phyloP scores from a whole-genome alignment of 2,888 invertebrate species.

The Melanophora roralis region DNA sequence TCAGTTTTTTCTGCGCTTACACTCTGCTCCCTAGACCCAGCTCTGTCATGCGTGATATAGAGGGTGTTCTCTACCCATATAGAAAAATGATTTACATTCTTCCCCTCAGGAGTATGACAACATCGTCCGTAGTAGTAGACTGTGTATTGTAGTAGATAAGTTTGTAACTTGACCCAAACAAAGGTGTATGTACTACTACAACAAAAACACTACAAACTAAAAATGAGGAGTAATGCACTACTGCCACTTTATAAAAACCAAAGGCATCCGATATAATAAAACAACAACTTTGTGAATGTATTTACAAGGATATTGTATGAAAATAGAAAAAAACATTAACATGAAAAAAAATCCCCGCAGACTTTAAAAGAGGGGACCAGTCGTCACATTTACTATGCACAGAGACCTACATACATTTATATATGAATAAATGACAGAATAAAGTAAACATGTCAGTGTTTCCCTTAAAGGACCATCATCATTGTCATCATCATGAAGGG shows the following conservation, averaged over 20 bases:
- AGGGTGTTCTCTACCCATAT: too few relatives aligned
- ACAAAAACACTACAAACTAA: neutral
- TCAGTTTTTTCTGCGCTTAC: too few relatives aligned
- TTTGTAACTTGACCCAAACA: constrained; percentile 26
- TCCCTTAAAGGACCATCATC: constrained; percentile 5
- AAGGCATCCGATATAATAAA: neutral
- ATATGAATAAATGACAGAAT: neutral
- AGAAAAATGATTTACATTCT: too few relatives aligned
- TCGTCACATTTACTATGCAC: constrained; percentile 7
- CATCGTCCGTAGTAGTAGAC: too few relatives aligned
- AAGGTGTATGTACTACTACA: constrained; percentile 3
- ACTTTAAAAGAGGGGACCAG: neutral
- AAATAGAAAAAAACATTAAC: neutral
- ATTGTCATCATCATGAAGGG: constrained; percentile 13
- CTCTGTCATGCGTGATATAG: too few relatives aligned
- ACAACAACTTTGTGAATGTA: constrained; percentile 20
- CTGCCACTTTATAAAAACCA: neutral
- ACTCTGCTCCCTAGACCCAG: too few relatives aligned
- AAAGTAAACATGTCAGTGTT: neutral
- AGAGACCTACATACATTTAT: neutral
- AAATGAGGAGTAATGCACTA: constrained; percentile 37
- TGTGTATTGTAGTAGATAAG: constrained; percentile 20
- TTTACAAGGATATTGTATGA: neutral
- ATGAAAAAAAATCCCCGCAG: constrained; percentile 1
- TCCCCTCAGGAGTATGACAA: too few relatives aligned